Evolutionary conservation across 2,888 invertebrate genomes (phyloP).

Genomic region (Macrophya annulata): DNA sequence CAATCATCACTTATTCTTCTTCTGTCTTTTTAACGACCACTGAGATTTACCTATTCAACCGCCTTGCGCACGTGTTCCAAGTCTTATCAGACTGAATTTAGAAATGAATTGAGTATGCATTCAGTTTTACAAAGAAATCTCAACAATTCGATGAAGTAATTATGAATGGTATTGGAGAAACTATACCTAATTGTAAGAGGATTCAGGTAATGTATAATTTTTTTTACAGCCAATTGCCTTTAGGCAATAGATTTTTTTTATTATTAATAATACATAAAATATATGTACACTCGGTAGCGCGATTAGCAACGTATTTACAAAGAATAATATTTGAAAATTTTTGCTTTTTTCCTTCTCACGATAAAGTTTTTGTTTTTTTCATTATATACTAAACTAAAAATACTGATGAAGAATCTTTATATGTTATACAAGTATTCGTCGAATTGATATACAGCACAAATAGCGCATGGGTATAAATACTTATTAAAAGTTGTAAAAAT

Average conservation of each 20-base stretch:
- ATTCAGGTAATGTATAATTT: background rate
- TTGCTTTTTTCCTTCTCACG: conserved; percentile 10
- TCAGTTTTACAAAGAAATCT: background rate
- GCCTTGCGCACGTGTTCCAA: too few species aligned
- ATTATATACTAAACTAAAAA: conserved; percentile 36
- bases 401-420: conserved; percentile 35
- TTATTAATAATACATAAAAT: conserved; percentile 73
- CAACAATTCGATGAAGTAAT: background rate
- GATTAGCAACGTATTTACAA: conserved; percentile 50
- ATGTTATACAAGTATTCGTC: conserved; percentile 24
- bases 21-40: too few species aligned
- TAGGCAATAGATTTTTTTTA: conserved; percentile 60
- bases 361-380: background rate
- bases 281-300: conserved; percentile 74
- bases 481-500: background rate
- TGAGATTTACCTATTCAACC: too few species aligned
- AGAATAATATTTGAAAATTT: conserved; percentile 29
- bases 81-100: too few species aligned
- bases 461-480: background rate
- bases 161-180: background rate
- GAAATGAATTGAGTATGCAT: too few species aligned
- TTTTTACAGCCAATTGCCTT: background rate
- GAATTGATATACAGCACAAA: conserved; percentile 16
- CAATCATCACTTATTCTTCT: too few species aligned
- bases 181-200: background rate